phyloP scores from a whole-genome alignment of 2,888 invertebrate species.

The Sinhomidia bicolor region DNA sequence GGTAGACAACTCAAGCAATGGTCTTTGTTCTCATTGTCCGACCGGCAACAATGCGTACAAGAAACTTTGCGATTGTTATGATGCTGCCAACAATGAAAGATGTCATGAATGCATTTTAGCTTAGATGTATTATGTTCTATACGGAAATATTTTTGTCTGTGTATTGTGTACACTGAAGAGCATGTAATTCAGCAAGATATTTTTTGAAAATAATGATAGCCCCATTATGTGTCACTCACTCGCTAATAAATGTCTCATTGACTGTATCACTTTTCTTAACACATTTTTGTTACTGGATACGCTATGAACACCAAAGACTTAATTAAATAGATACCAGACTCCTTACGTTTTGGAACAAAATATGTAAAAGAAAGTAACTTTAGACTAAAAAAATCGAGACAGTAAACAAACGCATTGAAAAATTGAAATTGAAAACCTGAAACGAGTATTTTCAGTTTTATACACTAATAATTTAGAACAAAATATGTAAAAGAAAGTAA shows the following conservation, averaged over 20 bases:
- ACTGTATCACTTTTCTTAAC: slow-evolving; percentile 65
- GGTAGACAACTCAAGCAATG: background rate
- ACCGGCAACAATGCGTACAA: slow-evolving; percentile 1
- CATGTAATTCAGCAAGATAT: no score
- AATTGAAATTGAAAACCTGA: background rate
- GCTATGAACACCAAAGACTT: slow-evolving; percentile 27
- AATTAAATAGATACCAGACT: slow-evolving; percentile 16
- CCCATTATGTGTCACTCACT: slow-evolving; percentile 66
- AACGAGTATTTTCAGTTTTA: background rate
- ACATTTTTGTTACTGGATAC: slow-evolving; percentile 51
- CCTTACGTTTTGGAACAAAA: background rate
- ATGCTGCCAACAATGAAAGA: background rate
- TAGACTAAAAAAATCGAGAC: no score
- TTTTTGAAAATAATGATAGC: slow-evolving; percentile 31
- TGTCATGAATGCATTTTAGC: background rate
- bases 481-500: no score
- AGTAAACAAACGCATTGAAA: background rate
- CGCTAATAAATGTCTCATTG: no score
- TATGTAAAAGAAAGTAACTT: no score
- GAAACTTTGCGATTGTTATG: background rate
- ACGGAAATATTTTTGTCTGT: background rate
- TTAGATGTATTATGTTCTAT: no score
- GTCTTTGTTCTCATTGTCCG: slow-evolving; percentile 48
- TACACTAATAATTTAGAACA: background rate
- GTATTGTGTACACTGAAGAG: background rate